Evolutionary conservation across 2,888 invertebrate species (phyloP), one percentile per base, ranked within the genome.

Genomic region (Nymphalis c-album): DNA sequence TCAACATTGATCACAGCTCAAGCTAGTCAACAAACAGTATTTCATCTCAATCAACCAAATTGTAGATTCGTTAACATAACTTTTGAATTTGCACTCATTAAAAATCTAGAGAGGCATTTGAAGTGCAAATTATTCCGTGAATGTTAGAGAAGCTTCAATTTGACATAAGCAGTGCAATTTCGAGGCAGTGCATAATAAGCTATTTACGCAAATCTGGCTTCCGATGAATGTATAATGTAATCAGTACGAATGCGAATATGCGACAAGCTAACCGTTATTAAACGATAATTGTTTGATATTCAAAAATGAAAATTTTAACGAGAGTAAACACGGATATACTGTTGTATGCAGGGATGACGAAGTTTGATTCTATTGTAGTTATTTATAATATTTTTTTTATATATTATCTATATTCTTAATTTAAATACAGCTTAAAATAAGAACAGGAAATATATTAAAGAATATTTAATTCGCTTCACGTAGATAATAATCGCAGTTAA

Each of bases 151-250:
- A 59, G 65, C 46, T 65, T 60, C 40, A 48, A 61, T 61, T 68
- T 63, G 65, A 68, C 65, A 63, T 53, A 67, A 64, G 69, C 62
- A 48, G 55, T 73, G 72, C 70, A 73, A 83, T 82, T 84, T 82
- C 78, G 60, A 60, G 64, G 62, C 74, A 78, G 80, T 79, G 85
- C 67, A 64, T 72, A 70, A 72, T 72, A 67, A 71, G 63, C 63
- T 67, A 68, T 72, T 68, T 68, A 70, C 64, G 82, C 84, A 85
- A 88, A 88, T 86, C 85, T 83, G 80, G 78, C 80, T 84, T 80
- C 81, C 84, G 83, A 85, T 90, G 89, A 90, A 90, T 89, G 81
- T 84, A 83, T 89, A 89, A 90, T 89, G 88, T 85, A 89, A 90
- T 90, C 85, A 87, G 80, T 72, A 76, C 82, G 80, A 80, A 81